These are phyloP conservation scores for Ibycter americanus DNA, from an alignment of 2,797 vertebrate species.

Conservation along the genomic window DNA sequence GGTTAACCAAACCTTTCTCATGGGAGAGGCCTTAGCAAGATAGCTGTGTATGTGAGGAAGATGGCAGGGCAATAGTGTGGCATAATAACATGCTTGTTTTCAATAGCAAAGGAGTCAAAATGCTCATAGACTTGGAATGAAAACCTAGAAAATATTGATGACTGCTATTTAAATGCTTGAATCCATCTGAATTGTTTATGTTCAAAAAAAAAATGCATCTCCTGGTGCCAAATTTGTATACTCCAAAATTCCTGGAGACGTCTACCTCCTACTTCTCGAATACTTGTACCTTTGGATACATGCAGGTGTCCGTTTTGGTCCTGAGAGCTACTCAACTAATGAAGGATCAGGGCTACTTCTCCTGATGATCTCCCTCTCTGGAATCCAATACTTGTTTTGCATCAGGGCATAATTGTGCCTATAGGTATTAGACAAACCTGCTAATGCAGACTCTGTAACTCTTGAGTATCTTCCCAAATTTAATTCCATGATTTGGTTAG, in stretches of 20 bases:
- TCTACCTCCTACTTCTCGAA: background rate
- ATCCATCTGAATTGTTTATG: background rate
- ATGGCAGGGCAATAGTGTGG: background rate
- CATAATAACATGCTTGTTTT: background rate
- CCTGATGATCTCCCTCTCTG: background rate
- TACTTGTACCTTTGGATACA: background rate
- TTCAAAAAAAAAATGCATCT: background rate
- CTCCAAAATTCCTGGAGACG: background rate
- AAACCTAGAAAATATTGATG: background rate
- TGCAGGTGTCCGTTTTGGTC: background rate
- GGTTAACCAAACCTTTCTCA: background rate
- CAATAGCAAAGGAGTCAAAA: background rate
- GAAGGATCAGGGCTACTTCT: background rate
- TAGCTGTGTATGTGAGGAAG: background rate
- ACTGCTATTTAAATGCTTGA: background rate
- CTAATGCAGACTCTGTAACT: background rate
- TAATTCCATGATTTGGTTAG: conserved; percentile 43
- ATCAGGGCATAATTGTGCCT: background rate
- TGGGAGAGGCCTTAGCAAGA: background rate
- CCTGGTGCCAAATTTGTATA: background rate
- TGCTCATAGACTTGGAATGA: background rate
- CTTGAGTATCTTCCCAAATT: conserved; percentile 25
- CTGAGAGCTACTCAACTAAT: background rate
- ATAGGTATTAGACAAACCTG: background rate
- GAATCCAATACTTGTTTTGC: conserved; percentile 1